Conservation (phyloP, 1,140 invertebrate genomes). For the Drosophila quadrilineata region DNA sequence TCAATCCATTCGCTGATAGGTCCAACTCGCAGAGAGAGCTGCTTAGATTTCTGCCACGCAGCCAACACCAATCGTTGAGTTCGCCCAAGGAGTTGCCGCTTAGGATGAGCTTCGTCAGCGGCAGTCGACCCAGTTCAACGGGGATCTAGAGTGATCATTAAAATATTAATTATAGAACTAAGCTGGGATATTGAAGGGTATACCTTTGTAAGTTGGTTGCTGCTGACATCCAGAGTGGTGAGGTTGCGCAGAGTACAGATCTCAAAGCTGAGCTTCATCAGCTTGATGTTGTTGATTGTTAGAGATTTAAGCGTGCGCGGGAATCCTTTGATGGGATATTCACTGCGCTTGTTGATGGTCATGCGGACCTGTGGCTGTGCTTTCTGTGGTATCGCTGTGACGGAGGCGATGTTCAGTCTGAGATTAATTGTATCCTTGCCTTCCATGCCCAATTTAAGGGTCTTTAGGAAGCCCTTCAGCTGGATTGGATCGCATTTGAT, state of each 20-base stretch:
- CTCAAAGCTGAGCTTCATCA: constrained; percentile 86
- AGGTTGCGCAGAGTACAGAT: constrained; percentile 86
- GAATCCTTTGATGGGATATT: constrained; percentile 87
- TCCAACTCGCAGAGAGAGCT: constrained; percentile 59
- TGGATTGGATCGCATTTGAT: constrained; percentile 86
- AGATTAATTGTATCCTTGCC: constrained; percentile 84
- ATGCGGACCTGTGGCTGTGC: constrained; percentile 83
- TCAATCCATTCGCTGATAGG: constrained; percentile 65
- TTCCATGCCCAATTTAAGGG: constrained; percentile 84
- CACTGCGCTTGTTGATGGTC: constrained; percentile 83
- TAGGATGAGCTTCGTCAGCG: constrained; percentile 87
- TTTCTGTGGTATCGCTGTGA: constrained; percentile 81
- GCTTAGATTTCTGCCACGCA: constrained; percentile 82
- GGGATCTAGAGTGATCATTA: constrained; percentile 83
- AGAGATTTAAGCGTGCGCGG: constrained; percentile 82
- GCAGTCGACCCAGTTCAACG: constrained; percentile 85
- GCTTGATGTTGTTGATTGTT: constrained; percentile 83
- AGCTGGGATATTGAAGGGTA: neutral
- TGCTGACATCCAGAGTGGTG: constrained; percentile 87
- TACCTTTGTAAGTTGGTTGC: constrained; percentile 87
- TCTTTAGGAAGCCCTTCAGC: constrained; percentile 86
- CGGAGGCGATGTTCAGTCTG: constrained; percentile 82
- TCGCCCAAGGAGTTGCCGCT: constrained; percentile 87
- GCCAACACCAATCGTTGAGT: constrained; percentile 85
- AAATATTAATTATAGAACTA: neutral